These are phyloP conservation scores for Platyscapa corneri DNA, from an alignment of 1,140 invertebrate species.

Conservation along the genomic window DNA sequence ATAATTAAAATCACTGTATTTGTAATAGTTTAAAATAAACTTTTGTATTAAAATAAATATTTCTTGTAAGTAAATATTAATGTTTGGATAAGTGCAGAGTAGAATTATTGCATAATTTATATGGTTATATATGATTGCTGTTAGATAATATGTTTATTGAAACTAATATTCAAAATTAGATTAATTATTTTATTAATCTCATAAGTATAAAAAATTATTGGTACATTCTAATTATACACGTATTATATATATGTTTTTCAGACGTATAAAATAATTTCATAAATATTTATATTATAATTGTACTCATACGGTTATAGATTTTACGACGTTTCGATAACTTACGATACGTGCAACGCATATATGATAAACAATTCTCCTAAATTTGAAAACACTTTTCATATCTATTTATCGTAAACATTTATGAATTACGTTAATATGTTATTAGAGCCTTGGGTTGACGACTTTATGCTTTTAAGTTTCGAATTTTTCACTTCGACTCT, in stretches of 20 bases:
- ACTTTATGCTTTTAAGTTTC: neutral
- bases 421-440: conserved; percentile 8
- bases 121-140: too few relatives aligned
- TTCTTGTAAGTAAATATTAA: too few relatives aligned
- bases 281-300: neutral
- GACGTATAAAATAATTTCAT: neutral
- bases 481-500: neutral
- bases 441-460: neutral
- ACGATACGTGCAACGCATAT: neutral
- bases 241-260: neutral
- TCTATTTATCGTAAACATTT: conserved; percentile 8
- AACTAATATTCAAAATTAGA: too few relatives aligned
- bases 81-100: too few relatives aligned
- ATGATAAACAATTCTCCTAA: neutral
- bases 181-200: neutral
- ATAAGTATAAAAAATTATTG: neutral
- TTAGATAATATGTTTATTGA: too few relatives aligned
- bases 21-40: too few relatives aligned
- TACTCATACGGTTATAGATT: neutral
- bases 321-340: neutral
- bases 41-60: too few relatives aligned
- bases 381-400: neutral
- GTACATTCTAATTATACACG: too few relatives aligned
- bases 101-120: too few relatives aligned
- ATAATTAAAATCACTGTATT: too few relatives aligned